Base-by-base conservation (phyloP, 2,888 invertebrate genomes). In the Vesta saturnalis region DNA sequence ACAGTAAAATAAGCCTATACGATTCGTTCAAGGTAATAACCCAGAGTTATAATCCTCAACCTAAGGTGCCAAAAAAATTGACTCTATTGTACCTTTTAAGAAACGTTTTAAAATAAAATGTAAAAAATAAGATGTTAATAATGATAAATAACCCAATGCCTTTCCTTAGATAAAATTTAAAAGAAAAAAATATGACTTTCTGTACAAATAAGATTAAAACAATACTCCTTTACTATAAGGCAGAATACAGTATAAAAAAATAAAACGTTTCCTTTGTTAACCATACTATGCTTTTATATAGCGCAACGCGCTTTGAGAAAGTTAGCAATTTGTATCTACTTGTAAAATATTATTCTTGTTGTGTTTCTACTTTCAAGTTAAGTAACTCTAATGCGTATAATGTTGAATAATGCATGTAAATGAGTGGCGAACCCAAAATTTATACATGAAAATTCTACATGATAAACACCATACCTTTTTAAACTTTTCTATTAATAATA, bases 271-370 rank as follows among this genome's bases (percentile, higher is more conserved):
- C 64, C 71, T 69, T 72, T 73, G 47, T 49, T 49, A 49, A 49
- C 47, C 47, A 22, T 22, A 19, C 6, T 35, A 6, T 68, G 74
- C 76, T 74, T 77, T 77, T 77, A 74, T 75, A 76, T 72, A 70
- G 73, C 72, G 74, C 73, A 73, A 66, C 75, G 77, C 74, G 73
- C 77, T 78, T 78, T 78, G 77, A 74, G 77, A 77, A 78, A 78
- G 77, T 77, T 77, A 69, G 77, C 77, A 79, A 78, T 79, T 79
- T 79, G 78, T 78, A 78, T 77, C 77, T 76, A 77, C 77, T 78
- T 76, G 77, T 77, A 77, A 80, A 79, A 79, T 79, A 78, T 80
- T 79, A 77, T 78, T 73, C 74, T 75, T 73, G 73, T 73, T 76
- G 71, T 76, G 75, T 73, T 76, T 75, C 74, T 72, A 72, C 67